phyloP scores from a whole-genome alignment of 2,113 vertebrate genomes.

The Lophochroa leadbeateri region DNA sequence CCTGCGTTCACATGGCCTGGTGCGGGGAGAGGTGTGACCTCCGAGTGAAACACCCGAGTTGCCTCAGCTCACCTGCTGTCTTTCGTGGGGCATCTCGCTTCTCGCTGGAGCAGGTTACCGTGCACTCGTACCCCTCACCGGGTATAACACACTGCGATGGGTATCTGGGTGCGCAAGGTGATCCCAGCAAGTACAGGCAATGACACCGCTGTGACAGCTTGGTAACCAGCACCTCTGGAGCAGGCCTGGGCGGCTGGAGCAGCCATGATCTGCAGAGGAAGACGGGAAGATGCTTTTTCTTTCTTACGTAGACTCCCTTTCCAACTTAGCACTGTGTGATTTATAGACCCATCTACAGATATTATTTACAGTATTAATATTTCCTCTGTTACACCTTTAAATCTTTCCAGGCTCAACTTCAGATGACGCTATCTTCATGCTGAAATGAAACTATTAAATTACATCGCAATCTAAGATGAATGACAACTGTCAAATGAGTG shows the following conservation, averaged over 20 bases:
- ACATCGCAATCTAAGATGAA: constrained; percentile 67
- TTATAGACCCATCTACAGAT: constrained; percentile 33
- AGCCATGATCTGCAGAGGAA: neutral
- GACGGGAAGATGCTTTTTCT: neutral
- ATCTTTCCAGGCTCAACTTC: constrained; percentile 35
- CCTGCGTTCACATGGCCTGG: neutral
- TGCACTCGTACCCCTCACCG: rapidly evolving
- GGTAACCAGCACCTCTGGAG: neutral
- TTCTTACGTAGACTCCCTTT: neutral
- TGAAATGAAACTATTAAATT: constrained; percentile 71
- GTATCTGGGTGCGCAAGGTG: neutral
- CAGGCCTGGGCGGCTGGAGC: neutral
- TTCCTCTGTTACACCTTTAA: constrained; percentile 68
- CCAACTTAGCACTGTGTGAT: neutral
- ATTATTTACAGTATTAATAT: constrained; percentile 70
- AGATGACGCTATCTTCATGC: constrained; percentile 43
- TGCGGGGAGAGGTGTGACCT: neutral
- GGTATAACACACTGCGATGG: rapidly evolving
- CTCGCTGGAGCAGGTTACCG: neutral
- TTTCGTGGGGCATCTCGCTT: rapidly evolving
- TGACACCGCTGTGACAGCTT: rapidly evolving
- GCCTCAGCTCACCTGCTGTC: neutral
- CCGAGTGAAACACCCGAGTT: rapidly evolving
- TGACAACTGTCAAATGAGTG: constrained; percentile 66
- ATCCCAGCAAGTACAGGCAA: rapidly evolving